Conservation (phyloP, 2,113 vertebrate species). For the Dipodomys stephensi region DNA sequence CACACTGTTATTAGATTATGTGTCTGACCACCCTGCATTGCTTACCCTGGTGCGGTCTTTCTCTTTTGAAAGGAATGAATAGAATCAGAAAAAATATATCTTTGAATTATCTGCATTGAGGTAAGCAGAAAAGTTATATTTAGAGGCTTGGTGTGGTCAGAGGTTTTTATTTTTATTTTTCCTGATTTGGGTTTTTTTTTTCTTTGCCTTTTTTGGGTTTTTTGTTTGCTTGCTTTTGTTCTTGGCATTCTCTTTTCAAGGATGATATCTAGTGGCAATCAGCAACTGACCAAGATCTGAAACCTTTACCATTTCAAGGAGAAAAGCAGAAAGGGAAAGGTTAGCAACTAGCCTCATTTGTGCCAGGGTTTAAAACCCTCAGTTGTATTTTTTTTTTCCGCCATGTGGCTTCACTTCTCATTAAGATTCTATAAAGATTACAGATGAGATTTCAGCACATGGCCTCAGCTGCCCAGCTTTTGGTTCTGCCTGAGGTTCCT, state of each 20-base stretch:
- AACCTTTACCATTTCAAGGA: neutral
- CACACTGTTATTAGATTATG: slow-evolving; percentile 86
- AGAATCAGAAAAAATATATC: slow-evolving; percentile 86
- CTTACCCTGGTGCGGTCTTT: slow-evolving; percentile 89
- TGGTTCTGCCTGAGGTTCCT: neutral
- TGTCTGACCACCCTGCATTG: slow-evolving; percentile 85
- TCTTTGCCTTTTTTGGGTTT: too few relatives aligned
- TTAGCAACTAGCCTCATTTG: neutral
- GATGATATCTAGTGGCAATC: slow-evolving; percentile 42
- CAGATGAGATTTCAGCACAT: neutral
- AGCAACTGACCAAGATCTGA: slow-evolving; percentile 35
- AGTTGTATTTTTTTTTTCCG: slow-evolving; percentile 61
- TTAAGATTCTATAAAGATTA: slow-evolving; percentile 27
- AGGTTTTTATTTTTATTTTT: slow-evolving; percentile 72
- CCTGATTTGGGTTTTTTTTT: slow-evolving; percentile 72
- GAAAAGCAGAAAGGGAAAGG: neutral
- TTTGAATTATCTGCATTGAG: slow-evolving; percentile 87
- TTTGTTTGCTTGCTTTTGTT: slow-evolving; percentile 69
- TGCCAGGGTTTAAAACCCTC: slow-evolving; percentile 68
- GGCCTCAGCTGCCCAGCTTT: neutral
- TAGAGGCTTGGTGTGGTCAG: slow-evolving; percentile 82
- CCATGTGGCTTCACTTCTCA: neutral
- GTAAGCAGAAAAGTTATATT: slow-evolving; percentile 85
- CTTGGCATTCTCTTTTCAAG: slow-evolving; percentile 80
- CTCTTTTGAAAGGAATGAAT: slow-evolving; percentile 85